A percentile compares a stretch with the other conserved stretches of the same genome.
phyloP scores from a whole-genome alignment of 1,140 invertebrate species.

The Ceratina japonica region DNA sequence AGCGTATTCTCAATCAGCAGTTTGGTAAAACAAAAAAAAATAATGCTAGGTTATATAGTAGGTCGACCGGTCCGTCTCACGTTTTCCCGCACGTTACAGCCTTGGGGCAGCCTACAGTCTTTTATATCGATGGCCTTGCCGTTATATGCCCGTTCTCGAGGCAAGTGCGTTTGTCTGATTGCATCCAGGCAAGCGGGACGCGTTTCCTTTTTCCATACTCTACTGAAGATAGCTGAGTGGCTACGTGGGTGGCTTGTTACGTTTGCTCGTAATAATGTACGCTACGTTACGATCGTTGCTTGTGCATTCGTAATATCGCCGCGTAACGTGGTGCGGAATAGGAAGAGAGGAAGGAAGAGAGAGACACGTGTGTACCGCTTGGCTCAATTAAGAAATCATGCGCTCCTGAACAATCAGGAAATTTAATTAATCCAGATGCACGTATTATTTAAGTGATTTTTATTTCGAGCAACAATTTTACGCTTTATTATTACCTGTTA shows the following conservation, averaged over 20 bases:
- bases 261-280: slow-evolving; percentile 21
- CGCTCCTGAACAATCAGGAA: too few relatives aligned
- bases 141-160: slow-evolving; percentile 28
- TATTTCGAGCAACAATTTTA: background rate
- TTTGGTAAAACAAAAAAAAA: slow-evolving; percentile 7
- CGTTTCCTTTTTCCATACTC: slow-evolving; percentile 25
- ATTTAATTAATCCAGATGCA: background rate
- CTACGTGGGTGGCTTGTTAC: slow-evolving; percentile 35
- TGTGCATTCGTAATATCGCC: background rate
- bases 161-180: slow-evolving; percentile 39
- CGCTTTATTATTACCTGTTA: too few relatives aligned
- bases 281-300: background rate
- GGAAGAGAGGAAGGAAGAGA: too few relatives aligned
- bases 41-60: slow-evolving; percentile 1
- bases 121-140: slow-evolving; percentile 46
- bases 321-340: background rate
- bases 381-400: background rate
- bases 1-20: slow-evolving; percentile 11
- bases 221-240: background rate
- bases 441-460: background rate
- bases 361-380: background rate
- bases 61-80: slow-evolving; percentile 18
- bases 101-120: slow-evolving; percentile 31
- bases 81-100: slow-evolving; percentile 38
- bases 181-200: slow-evolving; percentile 1